Evolutionary conservation across 2,888 invertebrate genomes (phyloP), one percentile per base, ranked within the genome.

Genomic region (Tuta absoluta): DNA sequence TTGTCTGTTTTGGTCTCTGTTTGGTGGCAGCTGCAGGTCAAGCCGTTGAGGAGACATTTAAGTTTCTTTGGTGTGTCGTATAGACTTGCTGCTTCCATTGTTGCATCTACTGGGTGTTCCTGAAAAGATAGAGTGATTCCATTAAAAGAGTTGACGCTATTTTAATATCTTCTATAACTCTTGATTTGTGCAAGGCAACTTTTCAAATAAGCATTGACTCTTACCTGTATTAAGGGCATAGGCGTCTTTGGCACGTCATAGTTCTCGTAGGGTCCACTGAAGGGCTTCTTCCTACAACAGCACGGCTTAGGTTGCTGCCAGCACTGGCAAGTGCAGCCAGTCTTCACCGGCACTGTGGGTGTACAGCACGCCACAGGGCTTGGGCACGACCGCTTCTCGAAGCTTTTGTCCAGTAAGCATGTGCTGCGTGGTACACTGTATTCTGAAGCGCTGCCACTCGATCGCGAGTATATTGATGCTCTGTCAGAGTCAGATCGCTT

Each of bases 61-160:
- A 95, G 92, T 86, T 95, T 95, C 81, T 95, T 93, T 79, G 95
- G 95, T 76, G 95, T 95, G 75, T 96, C 96, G 86, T 95, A 96
- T 75, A 95, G 90, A 73, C 93, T 94, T 65, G 91, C 79, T 10
- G 86, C 75, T 63, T 86, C 84, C 45, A 74, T 61, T 68, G 74
- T 79, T 53, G 73, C 73, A 69, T 89, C 89, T 68, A 81, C 74
- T 71, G 92, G 88, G 70, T 91, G 84, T 82, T 93, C 92, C 92
- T 92, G 81, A 62, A 60, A 63, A 51, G 8, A 56, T 7, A 17
- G 14, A n/a, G 1, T 17, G 8, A 10, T 5, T 8, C n/a, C 24
- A 56, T 56, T 17, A 24, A 23, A 12, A 19, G n/a, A n/a, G n/a
- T n/a, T n/a, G n/a, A n/a, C n/a, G n/a, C n/a, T n/a, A n/a, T n/a